A percentile compares a stretch with the other conserved stretches of the same genome.
Evolutionary conservation across 2,113 vertebrate species (phyloP).

Genomic region (Serilophus lunatus): DNA sequence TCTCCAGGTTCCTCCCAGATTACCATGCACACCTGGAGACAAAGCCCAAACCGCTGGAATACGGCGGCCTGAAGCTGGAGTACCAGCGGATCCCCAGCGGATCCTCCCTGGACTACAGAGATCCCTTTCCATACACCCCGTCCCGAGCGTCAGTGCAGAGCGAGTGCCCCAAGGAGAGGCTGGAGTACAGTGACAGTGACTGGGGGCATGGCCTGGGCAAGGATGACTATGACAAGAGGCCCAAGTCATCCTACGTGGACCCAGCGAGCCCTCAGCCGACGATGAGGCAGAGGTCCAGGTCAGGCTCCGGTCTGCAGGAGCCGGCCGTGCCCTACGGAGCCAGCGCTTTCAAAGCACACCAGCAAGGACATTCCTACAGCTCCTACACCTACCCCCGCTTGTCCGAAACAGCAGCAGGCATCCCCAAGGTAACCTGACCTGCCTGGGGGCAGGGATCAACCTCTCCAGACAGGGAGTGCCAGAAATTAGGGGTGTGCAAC

Average conservation of each 20-base stretch:
- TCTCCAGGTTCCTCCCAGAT: slow-evolving; percentile 83
- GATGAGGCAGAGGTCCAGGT: slow-evolving; percentile 92
- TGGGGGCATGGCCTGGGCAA: slow-evolving; percentile 83
- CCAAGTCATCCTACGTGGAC: slow-evolving; percentile 90
- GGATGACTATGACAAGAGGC: slow-evolving; percentile 90
- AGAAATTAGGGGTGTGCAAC: accelerated
- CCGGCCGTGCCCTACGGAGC: slow-evolving; percentile 85
- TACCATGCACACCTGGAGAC: slow-evolving; percentile 87
- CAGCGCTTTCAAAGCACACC: slow-evolving; percentile 85
- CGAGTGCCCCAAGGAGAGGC: slow-evolving; percentile 82
- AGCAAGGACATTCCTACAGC: slow-evolving; percentile 90
- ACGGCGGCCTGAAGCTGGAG: slow-evolving; percentile 70
- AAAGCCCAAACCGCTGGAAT: slow-evolving; percentile 81
- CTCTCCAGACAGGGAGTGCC: background rate
- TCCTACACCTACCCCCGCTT: slow-evolving; percentile 97
- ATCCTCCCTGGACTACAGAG: slow-evolving; percentile 87
- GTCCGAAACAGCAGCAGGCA: slow-evolving; percentile 84
- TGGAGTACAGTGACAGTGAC: slow-evolving; percentile 84
- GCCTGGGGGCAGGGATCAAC: background rate
- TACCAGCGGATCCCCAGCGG: slow-evolving; percentile 75
- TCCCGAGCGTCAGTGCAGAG: slow-evolving; percentile 86
- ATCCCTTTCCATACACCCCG: slow-evolving; percentile 81
- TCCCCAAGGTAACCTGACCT: slow-evolving; percentile 84
- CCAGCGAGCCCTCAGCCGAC: slow-evolving; percentile 90
- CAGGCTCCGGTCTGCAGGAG: slow-evolving; percentile 95